Base-by-base conservation (phyloP, 1,140 invertebrate genomes). In the Drusus annulatus region DNA sequence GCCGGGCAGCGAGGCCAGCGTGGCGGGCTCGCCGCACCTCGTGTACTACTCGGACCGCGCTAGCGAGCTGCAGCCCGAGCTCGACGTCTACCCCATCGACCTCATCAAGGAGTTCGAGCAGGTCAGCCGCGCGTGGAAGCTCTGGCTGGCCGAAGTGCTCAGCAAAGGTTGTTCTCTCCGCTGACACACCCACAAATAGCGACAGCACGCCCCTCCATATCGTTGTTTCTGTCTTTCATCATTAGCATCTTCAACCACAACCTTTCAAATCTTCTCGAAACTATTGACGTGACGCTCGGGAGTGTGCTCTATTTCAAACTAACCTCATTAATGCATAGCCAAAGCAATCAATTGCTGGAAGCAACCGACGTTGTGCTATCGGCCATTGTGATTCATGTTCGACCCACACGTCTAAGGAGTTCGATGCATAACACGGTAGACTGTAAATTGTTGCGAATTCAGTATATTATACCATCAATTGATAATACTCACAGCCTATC, bases 31-130 rank as follows among this genome's bases (percentile, higher is more conserved):
- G 52, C 80, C 81, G 78, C 58, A 54, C 31, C 71, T 63, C 54
- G 58, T 83, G 51, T 93, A 95, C 86, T 95, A 93, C 86, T 95
- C 94, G 79, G 94, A 95, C 88, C 85, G 89, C 91, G 86, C 87
- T 93, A 86, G 89, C 90, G 89, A 90, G 84, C 68, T 52, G 50
- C 74, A 86, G 86, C 82, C 92, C 86, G 91, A 92, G 73, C 91
- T 91, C 77, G 86, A 86, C 83, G 92, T 94, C 83, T 95, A 96
- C 88, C 92, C 93, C 28, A 90, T 94, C 84, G 94, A 95, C 86
- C 92, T 95, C 84, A 96, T 96, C 88, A 95, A 95, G 89, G 95
- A 96, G 87, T 96, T 96, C 87, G 95, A 95, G 83, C 90, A 93
- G 54, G 92, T 94, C 84, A 93, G 94, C 82, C 93, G 93, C 68